Percentiles rank a stretch among this genome's conserved stretches.
These are phyloP conservation scores for Ostrea edulis DNA, from an alignment of 1,140 invertebrate species.

Conservation along the genomic window DNA sequence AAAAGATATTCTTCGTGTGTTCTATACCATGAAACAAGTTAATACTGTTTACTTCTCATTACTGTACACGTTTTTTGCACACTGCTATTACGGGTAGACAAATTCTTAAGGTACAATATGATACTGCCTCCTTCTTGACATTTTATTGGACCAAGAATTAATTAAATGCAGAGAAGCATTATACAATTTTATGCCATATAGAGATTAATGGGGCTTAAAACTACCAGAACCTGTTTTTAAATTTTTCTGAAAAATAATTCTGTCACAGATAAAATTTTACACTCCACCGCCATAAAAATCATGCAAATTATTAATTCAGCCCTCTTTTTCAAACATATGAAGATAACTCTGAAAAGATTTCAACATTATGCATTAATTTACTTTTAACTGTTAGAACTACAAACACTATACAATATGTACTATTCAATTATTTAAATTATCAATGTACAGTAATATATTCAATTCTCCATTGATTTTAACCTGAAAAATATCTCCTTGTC, in stretches of 20 bases:
- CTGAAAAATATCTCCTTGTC: no score
- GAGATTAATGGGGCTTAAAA: not conserved
- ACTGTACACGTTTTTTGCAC: not conserved
- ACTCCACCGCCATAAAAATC: no score
- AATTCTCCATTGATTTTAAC: no score
- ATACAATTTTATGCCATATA: slow-evolving; percentile 21
- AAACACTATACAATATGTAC: no score
- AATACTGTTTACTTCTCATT: slow-evolving; percentile 8
- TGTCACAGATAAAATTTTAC: no score
- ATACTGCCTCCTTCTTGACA: not conserved
- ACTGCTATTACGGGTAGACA: not conserved
- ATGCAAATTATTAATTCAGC: not conserved
- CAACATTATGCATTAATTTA: not conserved
- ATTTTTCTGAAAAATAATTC: not conserved
- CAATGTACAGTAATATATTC: no score
- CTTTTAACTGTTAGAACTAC: no score
- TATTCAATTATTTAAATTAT: no score
- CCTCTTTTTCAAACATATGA: not conserved
- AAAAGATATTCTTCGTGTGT: not conserved
- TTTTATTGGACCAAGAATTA: no score
- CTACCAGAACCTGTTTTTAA: not conserved
- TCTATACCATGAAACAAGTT: not conserved
- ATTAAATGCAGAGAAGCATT: not conserved
- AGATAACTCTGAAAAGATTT: not conserved
- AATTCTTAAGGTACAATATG: not conserved